Percentiles rank a stretch among this genome's conserved stretches.
phyloP scores from a whole-genome alignment of 1,140 invertebrate genomes.

The Pinna nobilis region DNA sequence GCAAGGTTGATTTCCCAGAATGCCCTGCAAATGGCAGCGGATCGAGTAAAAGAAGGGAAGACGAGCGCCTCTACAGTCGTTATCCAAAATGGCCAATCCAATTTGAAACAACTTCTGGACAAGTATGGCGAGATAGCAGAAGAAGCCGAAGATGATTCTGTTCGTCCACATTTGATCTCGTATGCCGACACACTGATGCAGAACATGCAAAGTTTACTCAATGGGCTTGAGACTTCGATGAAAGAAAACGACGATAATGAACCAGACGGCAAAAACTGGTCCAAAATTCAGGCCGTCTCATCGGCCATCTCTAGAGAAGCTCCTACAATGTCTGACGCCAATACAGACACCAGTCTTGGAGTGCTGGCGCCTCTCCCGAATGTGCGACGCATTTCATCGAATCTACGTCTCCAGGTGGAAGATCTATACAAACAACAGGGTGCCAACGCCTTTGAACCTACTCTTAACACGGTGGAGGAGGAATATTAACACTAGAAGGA shows the following conservation, averaged over 20 bases:
- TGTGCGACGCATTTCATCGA: slow-evolving; percentile 10
- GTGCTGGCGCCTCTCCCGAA: slow-evolving; percentile 46
- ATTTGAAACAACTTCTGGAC: slow-evolving; percentile 37
- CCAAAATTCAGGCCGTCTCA: slow-evolving; percentile 59
- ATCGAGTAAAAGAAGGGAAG: slow-evolving; percentile 37
- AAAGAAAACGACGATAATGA: slow-evolving; percentile 7
- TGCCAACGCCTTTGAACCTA: too few relatives aligned
- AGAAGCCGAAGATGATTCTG: neutral
- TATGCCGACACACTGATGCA: slow-evolving; percentile 46
- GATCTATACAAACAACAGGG: slow-evolving; percentile 29
- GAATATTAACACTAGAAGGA: too few relatives aligned
- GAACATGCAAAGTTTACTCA: slow-evolving; percentile 50
- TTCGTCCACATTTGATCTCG: neutral
- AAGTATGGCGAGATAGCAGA: slow-evolving; percentile 40
- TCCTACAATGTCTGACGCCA: slow-evolving; percentile 46
- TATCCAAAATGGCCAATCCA: slow-evolving; percentile 47
- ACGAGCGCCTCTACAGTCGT: slow-evolving; percentile 19
- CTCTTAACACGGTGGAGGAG: too few relatives aligned
- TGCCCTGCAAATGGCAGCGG: slow-evolving; percentile 43
- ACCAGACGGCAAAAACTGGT: slow-evolving; percentile 48
- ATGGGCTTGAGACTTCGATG: slow-evolving; percentile 33
- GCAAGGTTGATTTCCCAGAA: slow-evolving; percentile 43
- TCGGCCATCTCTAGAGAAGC: slow-evolving; percentile 57
- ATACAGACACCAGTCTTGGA: slow-evolving; percentile 31
- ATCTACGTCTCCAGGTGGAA: slow-evolving; percentile 26